Evolutionary conservation across 37 sponge, comb jelly and placozoan genomes (phyloP), one percentile per base, ranked within the genome.

Genomic region (Diacarnus erythraeanus): DNA sequence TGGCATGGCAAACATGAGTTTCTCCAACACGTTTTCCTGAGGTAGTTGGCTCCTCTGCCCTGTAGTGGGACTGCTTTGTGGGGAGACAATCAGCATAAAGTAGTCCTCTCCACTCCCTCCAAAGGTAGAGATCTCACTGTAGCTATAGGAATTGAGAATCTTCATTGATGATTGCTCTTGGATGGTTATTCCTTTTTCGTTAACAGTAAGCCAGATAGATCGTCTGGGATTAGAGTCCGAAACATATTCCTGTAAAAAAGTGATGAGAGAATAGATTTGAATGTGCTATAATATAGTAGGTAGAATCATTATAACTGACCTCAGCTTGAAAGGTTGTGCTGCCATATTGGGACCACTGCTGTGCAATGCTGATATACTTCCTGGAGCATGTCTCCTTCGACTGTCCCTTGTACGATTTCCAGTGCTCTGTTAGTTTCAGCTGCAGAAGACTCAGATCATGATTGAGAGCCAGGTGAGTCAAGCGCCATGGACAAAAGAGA

Each of bases 1-100:
- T 5, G 76, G 68, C 87, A 87, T 87, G 35, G 75, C 21, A n/a
- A 87, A 42, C 8, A 80, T 34, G 22, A 81, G 69, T 40, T 87
- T 87, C 64, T 87, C 77, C 54, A 67, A 30, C 3, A 73, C 31
- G 5, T 57, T 22, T 18, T 69, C 6, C 38, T 69, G 36, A 12
- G 18, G 20, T 27, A 23, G 64, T 6, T 6, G 64, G 30, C 18
- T 61, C 64, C 51, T 47, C 51, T 47, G 51, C 12, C 51, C 51
- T 15, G 51, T 47, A 12, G 51, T 47, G 10, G 35, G 39, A 20
- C 54, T 37, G n/a, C 23, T 33, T 33, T 43, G 51, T 9, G 81
- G 47, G 54, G 67, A 57, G 35, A 80, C 59, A 23, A 87, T 81
- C 59, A 87, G 51, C 77, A 87, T 80, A 23, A 87, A 80, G 17